Base-by-base conservation (phyloP, 2,797 vertebrate species). In the Amniataba percoides region DNA sequence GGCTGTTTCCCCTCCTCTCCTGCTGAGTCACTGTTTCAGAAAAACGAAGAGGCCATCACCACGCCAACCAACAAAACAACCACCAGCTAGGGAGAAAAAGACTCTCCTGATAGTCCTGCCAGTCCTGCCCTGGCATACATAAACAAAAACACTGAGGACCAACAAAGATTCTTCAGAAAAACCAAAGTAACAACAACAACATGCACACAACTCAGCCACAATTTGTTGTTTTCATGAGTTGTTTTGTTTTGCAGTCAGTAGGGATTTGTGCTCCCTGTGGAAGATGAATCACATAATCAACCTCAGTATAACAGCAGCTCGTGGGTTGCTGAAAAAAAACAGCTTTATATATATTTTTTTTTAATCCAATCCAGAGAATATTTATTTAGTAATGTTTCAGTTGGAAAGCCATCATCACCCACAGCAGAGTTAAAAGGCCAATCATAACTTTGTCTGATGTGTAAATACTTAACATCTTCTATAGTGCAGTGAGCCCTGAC, bases 1-100 rank as follows among this genome's bases (percentile, higher is more conserved):
- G 5, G 45, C 55, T 52, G 56, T 74, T 79, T 71, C 75, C 64
- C n/a, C 58, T 81, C 36, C 43, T 74, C 77, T 78, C 62, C 69
- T 0, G 40, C 88, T 85, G 83, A 90, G 80, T 87, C 85, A 88
- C 75, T 19, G 48, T 77, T 88, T 88, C 51, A 75, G 62, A 71
- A 48, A 82, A 83, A 87, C 9, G 5, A 80, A 71, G 51, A 78
- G 49, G 71, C 71, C 23, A 64, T 82, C 48, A 67, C 63, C 62
- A 27, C 69, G 64, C 61, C 58, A 76, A 78, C 53, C 51, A 63
- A 76, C 68, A 68, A 77, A 78, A 77, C 68, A 77, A 65, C 73
- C 15, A 10, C 23, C n/a, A 72, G 59, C 63, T 27, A 61, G 3
- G 78, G 48, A 80, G 40, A 71, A 64, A 7, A 60, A 65, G 19